These are phyloP conservation scores for Lysandra bellargus DNA, from an alignment of 2,888 invertebrate genomes.

Conservation along the genomic window DNA sequence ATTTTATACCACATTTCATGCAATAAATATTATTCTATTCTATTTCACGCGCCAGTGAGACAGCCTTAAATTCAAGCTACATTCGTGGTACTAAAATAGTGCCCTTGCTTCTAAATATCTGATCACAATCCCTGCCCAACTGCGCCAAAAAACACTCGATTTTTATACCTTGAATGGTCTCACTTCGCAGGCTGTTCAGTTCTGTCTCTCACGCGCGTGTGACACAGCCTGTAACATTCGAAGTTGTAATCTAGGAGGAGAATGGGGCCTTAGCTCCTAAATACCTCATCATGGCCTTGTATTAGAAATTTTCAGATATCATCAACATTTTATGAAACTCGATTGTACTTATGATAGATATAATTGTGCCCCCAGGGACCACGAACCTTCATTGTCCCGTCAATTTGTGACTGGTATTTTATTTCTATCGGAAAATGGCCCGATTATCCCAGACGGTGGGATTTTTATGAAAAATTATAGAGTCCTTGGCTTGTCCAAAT, in stretches of 20 bases:
- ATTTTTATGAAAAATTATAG: constrained; percentile 8
- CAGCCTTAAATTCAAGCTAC: no score
- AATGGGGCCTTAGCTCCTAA: background rate
- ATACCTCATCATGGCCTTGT: background rate
- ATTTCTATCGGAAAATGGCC: background rate
- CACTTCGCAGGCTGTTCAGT: no score
- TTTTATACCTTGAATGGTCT: no score
- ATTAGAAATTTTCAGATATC: background rate
- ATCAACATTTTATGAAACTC: background rate
- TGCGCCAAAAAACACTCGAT: no score
- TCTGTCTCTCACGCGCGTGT: no score
- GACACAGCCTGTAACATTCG: no score
- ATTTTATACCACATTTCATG: no score
- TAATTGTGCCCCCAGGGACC: background rate
- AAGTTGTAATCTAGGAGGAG: background rate
- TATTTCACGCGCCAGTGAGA: no score
- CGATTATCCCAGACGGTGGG: background rate
- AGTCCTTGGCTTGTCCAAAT: background rate
- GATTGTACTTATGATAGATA: background rate
- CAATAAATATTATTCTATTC: no score
- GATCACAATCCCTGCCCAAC: no score
- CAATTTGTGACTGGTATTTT: background rate
- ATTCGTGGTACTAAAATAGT: no score
- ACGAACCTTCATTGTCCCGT: background rate
- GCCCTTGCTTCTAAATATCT: no score